Conservation (phyloP, 2,113 vertebrate species). For the Lampris incognitus region DNA sequence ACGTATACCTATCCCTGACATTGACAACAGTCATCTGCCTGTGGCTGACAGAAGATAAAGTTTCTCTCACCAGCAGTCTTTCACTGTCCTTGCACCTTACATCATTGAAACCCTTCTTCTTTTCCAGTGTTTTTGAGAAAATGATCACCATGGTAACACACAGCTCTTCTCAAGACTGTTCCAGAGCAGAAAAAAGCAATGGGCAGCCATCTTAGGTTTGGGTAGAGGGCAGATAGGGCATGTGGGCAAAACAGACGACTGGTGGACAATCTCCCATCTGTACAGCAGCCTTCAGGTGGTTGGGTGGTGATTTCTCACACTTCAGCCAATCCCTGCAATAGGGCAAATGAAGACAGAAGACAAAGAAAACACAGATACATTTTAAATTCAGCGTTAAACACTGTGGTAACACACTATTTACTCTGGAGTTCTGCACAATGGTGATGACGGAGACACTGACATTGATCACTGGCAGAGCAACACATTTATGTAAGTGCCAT, state of each 20-base stretch:
- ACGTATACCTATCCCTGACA: background rate
- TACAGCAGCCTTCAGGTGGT: slow-evolving; percentile 47
- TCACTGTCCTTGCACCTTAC: slow-evolving; percentile 79
- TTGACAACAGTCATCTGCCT: background rate
- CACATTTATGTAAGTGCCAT: background rate
- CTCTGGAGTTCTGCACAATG: background rate
- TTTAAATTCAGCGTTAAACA: background rate
- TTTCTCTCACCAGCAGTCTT: slow-evolving; percentile 83
- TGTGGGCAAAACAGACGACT: slow-evolving; percentile 38
- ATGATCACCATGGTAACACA: slow-evolving; percentile 89
- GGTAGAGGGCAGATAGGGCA: slow-evolving; percentile 45
- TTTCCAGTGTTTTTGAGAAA: slow-evolving; percentile 87
- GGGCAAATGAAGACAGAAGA: background rate
- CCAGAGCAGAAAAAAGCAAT: slow-evolving; percentile 57
- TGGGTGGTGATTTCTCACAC: slow-evolving; percentile 33
- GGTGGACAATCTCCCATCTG: slow-evolving; percentile 71
- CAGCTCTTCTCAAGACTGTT: slow-evolving; percentile 62
- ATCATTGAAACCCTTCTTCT: slow-evolving; percentile 87
- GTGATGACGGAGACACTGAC: background rate
- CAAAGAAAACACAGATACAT: slow-evolving; percentile 12
- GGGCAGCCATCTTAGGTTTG: slow-evolving; percentile 68
- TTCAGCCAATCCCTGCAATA: slow-evolving; percentile 67
- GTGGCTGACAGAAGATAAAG: background rate
- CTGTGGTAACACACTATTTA: background rate
- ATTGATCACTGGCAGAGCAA: background rate